These are phyloP conservation scores for Steinernema khuongi DNA, from an alignment of 1,140 invertebrate species.

Conservation along the genomic window DNA sequence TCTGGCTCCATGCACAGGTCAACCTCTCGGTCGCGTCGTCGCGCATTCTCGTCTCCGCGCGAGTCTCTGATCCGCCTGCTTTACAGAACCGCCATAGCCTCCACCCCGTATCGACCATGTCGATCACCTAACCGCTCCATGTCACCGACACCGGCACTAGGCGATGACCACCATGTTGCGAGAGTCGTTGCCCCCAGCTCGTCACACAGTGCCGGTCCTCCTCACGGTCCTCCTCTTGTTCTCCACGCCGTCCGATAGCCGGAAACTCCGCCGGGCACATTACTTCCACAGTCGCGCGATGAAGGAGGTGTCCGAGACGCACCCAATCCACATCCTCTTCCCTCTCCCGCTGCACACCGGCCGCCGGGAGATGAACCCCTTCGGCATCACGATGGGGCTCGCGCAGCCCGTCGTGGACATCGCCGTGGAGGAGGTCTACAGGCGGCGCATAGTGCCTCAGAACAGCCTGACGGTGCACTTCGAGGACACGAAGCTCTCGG, in stretches of 20 bases:
- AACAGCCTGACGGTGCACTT: constrained; percentile 45
- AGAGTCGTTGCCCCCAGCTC: background rate
- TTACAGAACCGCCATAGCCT: background rate
- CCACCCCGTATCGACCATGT: background rate
- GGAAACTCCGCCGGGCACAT: background rate
- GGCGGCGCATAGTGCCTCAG: constrained; percentile 38
- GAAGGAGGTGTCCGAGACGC: constrained; percentile 19
- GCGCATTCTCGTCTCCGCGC: background rate
- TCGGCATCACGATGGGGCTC: constrained; percentile 45
- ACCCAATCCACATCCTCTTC: constrained; percentile 53
- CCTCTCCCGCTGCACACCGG: constrained; percentile 44
- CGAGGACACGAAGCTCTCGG: constrained; percentile 46
- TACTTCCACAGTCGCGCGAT: background rate
- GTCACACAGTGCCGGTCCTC: constrained; percentile 10
- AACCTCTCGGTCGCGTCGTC: too few species aligned
- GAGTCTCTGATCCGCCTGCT: background rate
- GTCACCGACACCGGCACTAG: constrained; percentile 8
- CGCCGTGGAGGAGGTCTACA: constrained; percentile 47
- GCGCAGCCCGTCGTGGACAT: constrained; percentile 51
- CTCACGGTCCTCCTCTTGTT: background rate
- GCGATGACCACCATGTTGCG: constrained; percentile 9
- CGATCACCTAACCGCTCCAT: constrained; percentile 5
- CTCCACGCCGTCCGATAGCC: background rate
- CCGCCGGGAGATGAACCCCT: constrained; percentile 45
- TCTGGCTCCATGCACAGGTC: too few species aligned